Base-by-base conservation (phyloP, 2,888 invertebrate species). In the Apantesis nais region DNA sequence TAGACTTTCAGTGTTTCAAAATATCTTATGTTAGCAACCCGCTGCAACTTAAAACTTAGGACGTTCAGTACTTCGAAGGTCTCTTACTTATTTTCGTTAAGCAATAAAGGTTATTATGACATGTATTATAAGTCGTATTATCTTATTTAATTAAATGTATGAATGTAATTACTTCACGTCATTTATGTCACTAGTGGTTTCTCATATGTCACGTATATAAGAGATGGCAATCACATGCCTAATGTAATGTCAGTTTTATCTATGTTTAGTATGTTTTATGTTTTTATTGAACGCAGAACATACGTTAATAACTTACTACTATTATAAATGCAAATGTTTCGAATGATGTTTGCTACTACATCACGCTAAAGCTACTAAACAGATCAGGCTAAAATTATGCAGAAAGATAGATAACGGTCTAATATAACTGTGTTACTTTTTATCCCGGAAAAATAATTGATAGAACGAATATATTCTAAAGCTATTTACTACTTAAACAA, bases 121-220 rank as follows among this genome's bases (percentile, higher is more conserved):
- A 14, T 58, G 58, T 29, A 5, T 58, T 14, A 25, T 55, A 25
- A 55, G 25, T 55, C 14, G n/a, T 55, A 39, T 29, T 31, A 65
- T 65, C 52, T 65, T 48, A 52, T 22, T 31, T 11, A 65, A 34
- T 48, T 34, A 29, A 29, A 63, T 63, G 25, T 63, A 22, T 34
- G 58, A 41, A 63, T 63, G 19, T 63, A 29, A 63, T 63, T 63
- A 63, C 63, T 41, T n/a, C 19, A 41, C 29, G 44, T 41, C 25
- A 31, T 63, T 22, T 44, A 63, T 41, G 29, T 19, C 19, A 41
- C 11, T 19, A 41, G 25, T 63, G 29, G 29, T 63, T 41, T 11
- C 44, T 44, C 41, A n/a, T 62, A 29, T 41, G 63, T 44, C 63
- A 63, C 63, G 62, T 62, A 62, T 37, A 11, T 29, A 29, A 25